Base-by-base conservation (phyloP, 2,113 vertebrate genomes). In the Tychaedon coryphoeus region DNA sequence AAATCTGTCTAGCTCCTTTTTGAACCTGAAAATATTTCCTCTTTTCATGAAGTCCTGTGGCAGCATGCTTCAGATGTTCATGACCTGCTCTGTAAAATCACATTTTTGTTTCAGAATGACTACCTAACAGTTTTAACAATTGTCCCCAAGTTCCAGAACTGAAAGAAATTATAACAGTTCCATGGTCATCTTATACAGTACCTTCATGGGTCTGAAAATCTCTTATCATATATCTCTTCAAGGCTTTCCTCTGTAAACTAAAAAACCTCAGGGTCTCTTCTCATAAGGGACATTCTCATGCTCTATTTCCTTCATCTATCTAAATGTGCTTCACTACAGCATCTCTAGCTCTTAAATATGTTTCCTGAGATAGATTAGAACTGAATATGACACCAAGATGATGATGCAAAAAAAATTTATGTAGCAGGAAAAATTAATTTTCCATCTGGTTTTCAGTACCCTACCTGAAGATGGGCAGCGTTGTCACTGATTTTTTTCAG, bases 381-480 rank as follows among this genome's bases (percentile, higher is more conserved):
- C 9, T 51, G 17, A 36, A 57, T 50, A 28, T 18, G 29, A 29
- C 26, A 71, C 7, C 26, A 57, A 71, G 19, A 31, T 26, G 22
- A 2, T 15, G 23, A 47, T 24, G 28, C 25, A 87, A 31, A 5
- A 66, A 67, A 54, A 53, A 33, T 48, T 69, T 33, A 45, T 23
- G 18, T 25, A 57, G 23, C 10, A 57, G 12, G 9, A 36, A 51
- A 76, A 62, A 62, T 6, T 1, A 31, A 20, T 26, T 14, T 7
- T 51, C 14, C 7, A 24, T 31, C 19, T 43, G 17, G 1, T 58
- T 90, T 86, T 42, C 20, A 33, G 6, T 22, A 47, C 4, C 6
- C 3, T 28, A 48, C 18, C 9, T 34, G 31, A 38, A n/a, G 16
- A 40, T 0, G 0, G 24, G 14, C 25, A 65, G 6, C 18, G 11